phyloP scores from a whole-genome alignment of 2,113 vertebrate genomes.

The Smithornis capensis region DNA sequence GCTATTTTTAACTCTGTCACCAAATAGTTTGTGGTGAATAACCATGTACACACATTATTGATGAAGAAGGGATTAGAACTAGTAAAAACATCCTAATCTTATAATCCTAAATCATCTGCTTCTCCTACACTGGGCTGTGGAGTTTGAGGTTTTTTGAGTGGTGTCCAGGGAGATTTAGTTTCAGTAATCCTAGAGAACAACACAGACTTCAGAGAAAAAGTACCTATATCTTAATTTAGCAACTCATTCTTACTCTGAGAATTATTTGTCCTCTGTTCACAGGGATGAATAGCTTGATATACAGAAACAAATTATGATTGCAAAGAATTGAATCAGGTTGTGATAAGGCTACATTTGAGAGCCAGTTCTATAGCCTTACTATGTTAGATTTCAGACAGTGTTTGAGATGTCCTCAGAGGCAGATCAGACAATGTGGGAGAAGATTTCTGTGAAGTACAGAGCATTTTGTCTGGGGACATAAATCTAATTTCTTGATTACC shows the following conservation, averaged over 20 bases:
- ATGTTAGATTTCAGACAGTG: background rate
- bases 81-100: background rate
- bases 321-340: background rate
- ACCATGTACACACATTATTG: background rate
- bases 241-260: background rate
- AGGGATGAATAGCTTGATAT: background rate
- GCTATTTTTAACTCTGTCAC: background rate
- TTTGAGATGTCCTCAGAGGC: background rate
- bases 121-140: background rate
- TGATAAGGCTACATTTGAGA: background rate
- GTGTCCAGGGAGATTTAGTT: background rate
- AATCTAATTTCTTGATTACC: background rate
- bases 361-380: background rate
- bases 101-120: background rate
- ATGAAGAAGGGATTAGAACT: conserved; percentile 29
- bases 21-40: background rate
- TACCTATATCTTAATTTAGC: background rate
- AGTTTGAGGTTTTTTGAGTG: background rate
- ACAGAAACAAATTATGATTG: accelerated
- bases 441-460: background rate
- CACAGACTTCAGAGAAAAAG: background rate
- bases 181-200: background rate
- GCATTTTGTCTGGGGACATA: background rate
- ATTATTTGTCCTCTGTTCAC: background rate
- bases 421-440: background rate